Base-by-base conservation (phyloP, 2,888 invertebrate species). In the Drosophila bunnanda region DNA sequence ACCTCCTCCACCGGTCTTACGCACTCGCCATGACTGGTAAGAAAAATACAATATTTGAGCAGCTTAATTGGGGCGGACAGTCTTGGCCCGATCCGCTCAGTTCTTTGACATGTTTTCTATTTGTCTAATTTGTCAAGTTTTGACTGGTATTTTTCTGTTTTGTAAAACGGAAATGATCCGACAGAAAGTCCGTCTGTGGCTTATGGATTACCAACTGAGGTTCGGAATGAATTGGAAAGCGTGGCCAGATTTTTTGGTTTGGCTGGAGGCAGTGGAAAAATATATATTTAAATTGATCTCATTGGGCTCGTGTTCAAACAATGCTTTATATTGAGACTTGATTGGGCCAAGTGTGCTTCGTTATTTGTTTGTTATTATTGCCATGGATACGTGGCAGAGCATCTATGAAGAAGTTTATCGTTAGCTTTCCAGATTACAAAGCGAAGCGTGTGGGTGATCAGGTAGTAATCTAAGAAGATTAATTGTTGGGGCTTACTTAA, bases 71-170 rank as follows among this genome's bases (percentile, higher is more conserved):
- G 70, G 87, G 58, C 67, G 67, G 66, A 69, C 82, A 82, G 88
- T 15, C 17, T 66, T 55, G 71, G 73, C 71, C 76, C 80, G 75
- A 75, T 74, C 67, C 32, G 59, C 64, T 70, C 67, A 50, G 48
- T 68, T 68, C 53, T 68, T 77, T 76, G 86, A 86, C 87, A 83
- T 89, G 81, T 86, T 88, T 89, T 79, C 84, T 86, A 87, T 88
- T 86, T 81, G 77, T 80, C 84, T 74, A 88, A 86, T 82, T 86
- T 88, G 86, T 88, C 80, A 83, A 72, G 69, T 76, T 77, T 85
- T 65, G 64, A 50, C 64, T 65, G 60, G 60, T 25, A 39, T 41
- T 25, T 76, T 65, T 61, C 48, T 15, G 58, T 34, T 28, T 52
- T 5, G 22, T 38, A 43, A 66, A 89, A 76, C 84, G 89, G 86